Conservation (phyloP, 2,797 vertebrate species). For the Mustela erminea region DNA sequence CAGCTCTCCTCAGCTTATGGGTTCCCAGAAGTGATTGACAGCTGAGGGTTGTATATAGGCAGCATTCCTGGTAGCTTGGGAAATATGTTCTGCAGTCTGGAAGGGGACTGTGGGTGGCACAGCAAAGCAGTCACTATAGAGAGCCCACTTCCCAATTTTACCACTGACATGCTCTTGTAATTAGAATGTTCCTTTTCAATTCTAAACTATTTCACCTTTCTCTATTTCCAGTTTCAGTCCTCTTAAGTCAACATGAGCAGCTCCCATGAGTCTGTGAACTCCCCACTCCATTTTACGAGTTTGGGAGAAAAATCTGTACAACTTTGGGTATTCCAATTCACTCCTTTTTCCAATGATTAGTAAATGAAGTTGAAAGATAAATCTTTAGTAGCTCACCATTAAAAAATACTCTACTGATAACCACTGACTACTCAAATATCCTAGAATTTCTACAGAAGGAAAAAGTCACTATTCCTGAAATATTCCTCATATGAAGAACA, state of each 20-base stretch:
- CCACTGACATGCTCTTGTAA: neutral
- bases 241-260: neutral
- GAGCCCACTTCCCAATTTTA: neutral
- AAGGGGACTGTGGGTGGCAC: neutral
- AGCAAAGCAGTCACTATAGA: neutral
- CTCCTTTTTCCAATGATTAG: neutral
- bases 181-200: neutral
- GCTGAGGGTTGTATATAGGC: neutral
- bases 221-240: neutral
- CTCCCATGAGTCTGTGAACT: neutral
- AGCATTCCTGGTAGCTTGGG: neutral
- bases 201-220: neutral
- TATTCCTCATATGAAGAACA: neutral
- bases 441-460: neutral
- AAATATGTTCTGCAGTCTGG: neutral
- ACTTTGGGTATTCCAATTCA: neutral
- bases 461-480: neutral
- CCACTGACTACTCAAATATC: neutral
- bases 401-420: conserved; percentile 18
- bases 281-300: neutral
- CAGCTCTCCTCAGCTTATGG: neutral
- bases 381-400: neutral
- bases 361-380: neutral
- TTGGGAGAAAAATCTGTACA: neutral
- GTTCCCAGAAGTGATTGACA: neutral